These are phyloP conservation scores for Noturus placidus DNA, from an alignment of 2,113 vertebrate species.

Conservation along the genomic window DNA sequence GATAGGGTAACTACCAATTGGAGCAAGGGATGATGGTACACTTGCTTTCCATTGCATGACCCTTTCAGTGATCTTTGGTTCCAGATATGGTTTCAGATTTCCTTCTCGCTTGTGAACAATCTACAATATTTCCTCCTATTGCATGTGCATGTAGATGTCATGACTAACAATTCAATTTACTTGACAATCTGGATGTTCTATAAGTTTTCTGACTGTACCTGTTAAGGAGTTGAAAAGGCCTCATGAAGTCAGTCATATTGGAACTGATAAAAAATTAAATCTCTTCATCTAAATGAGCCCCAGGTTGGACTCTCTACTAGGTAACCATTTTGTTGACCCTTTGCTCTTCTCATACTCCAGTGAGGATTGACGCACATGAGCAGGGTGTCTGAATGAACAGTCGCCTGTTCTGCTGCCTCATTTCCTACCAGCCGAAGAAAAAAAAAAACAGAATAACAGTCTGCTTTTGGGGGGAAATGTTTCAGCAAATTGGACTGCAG, in stretches of 20 bases:
- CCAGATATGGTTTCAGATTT: not conserved
- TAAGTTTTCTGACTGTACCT: not conserved
- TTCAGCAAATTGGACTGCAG: constrained; percentile 70
- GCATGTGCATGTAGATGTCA: not conserved
- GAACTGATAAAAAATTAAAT: not conserved
- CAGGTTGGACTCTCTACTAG: not conserved
- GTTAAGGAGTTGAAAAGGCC: not conserved
- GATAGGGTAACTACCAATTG: not conserved
- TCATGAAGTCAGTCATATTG: not conserved
- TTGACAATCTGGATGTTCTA: not conserved
- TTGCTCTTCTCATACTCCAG: not conserved
- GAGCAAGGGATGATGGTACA: not conserved
- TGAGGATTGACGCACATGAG: constrained; percentile 1
- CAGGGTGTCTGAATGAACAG: constrained; percentile 43
- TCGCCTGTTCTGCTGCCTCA: constrained; percentile 70
- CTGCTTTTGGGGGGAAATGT: constrained; percentile 64
- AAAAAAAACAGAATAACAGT: constrained; percentile 54
- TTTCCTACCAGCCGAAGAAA: constrained; percentile 63
- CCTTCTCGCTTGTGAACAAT: not conserved
- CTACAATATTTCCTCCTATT: not conserved
- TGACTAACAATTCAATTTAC: not conserved
- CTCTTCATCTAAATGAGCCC: not conserved
- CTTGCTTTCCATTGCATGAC: not conserved
- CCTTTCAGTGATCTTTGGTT: not conserved
- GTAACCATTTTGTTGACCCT: constrained; percentile 11